Conservation (phyloP, 1,140 invertebrate species). For the Orius laevigatus region DNA sequence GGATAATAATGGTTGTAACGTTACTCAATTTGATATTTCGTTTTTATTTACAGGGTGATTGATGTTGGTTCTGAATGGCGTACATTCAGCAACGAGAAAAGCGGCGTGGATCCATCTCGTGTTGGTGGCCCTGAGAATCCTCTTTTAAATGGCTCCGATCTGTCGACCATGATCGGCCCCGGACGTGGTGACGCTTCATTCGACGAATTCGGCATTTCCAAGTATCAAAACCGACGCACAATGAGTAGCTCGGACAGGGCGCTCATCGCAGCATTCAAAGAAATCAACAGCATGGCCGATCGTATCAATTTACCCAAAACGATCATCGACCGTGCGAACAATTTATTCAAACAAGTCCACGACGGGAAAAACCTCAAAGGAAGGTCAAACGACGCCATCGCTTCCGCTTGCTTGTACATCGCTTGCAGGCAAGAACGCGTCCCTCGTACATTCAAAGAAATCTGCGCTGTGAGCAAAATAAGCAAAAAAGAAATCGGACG, state of each 20-base stretch:
- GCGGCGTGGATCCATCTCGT: constrained; percentile 92
- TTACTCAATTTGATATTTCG: too few species aligned
- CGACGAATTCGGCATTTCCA: constrained; percentile 69
- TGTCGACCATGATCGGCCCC: constrained; percentile 93
- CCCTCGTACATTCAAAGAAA: constrained; percentile 97
- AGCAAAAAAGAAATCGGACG: constrained; percentile 99
- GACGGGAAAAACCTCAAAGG: constrained; percentile 93
- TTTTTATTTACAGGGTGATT: constrained; percentile 58
- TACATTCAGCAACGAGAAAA: constrained; percentile 98
- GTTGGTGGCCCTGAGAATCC: constrained; percentile 96
- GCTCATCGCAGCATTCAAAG: constrained; percentile 86
- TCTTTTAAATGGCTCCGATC: constrained; percentile 83
- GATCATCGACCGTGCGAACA: constrained; percentile 88
- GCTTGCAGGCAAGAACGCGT: constrained; percentile 97
- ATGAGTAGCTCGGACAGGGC: constrained; percentile 88
- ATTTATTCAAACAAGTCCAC: constrained; percentile 95
- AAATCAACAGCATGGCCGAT: constrained; percentile 96
- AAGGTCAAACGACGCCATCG: constrained; percentile 82
- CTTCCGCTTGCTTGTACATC: constrained; percentile 96
- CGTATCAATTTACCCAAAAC: constrained; percentile 90
- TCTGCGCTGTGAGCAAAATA: constrained; percentile 95
- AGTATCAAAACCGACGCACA: constrained; percentile 86
- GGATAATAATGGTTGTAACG: too few species aligned
- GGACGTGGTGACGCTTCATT: constrained; percentile 67
- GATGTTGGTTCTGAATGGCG: constrained; percentile 99